Evolutionary conservation across 2,888 invertebrate species (phyloP).

Genomic region (Mesorhabditis belari): DNA sequence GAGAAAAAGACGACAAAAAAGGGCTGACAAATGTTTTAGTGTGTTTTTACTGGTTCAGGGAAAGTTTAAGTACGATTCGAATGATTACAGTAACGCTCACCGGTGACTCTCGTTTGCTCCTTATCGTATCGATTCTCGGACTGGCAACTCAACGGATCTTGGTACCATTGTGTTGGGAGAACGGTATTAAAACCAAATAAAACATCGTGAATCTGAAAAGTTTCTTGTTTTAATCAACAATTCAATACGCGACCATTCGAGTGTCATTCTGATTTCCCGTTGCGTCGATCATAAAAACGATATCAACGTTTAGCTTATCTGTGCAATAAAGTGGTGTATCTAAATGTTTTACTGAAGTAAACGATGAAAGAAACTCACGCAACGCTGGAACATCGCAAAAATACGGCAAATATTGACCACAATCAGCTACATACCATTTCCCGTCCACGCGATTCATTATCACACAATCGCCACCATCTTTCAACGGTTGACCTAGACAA

Average conservation of each 20-base stretch:
- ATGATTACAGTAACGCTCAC: background rate
- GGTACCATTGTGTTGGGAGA: background rate
- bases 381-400: background rate
- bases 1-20: too few species aligned
- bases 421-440: background rate
- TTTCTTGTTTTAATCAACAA: background rate
- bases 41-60: too few species aligned
- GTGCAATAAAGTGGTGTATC: background rate
- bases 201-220: background rate
- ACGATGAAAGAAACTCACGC: background rate
- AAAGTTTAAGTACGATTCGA: too few species aligned
- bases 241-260: background rate
- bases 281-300: background rate
- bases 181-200: background rate
- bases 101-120: background rate
- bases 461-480: background rate
- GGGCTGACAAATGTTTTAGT: too few species aligned
- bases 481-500: background rate
- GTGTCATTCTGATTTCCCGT: background rate
- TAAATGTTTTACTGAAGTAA: background rate
- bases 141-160: background rate
- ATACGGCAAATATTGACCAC: background rate
- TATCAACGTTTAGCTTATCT: background rate
- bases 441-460: background rate
- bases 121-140: background rate